phyloP scores from a whole-genome alignment of 2,888 invertebrate species.

The Tubulanus polymorphus region DNA sequence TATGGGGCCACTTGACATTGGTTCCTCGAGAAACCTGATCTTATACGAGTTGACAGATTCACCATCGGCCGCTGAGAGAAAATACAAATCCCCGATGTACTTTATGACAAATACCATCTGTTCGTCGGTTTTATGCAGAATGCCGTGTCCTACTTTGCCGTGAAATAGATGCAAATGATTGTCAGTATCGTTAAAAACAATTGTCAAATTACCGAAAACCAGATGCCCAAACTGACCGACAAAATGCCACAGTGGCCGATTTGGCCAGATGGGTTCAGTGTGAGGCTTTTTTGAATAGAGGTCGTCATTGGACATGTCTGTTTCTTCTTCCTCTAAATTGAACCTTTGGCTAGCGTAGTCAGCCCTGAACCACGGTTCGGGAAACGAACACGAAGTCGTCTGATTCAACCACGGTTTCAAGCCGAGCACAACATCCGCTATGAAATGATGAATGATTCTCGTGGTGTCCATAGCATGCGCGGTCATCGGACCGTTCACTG shows the following conservation, averaged over 20 bases:
- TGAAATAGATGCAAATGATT: constrained; percentile 2
- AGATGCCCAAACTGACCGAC: constrained; percentile 1
- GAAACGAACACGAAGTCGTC: constrained; percentile 4
- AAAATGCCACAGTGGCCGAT: constrained; percentile 5
- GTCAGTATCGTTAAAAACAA: background rate
- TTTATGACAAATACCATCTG: constrained; percentile 1
- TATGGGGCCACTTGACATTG: too few relatives aligned
- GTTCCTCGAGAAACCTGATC: constrained; percentile 3
- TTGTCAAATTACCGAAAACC: constrained; percentile 7
- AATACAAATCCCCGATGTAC: constrained; percentile 2
- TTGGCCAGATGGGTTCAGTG: background rate
- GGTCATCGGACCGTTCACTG: constrained; percentile 23
- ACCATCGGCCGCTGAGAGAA: constrained; percentile 4
- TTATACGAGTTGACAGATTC: constrained; percentile 3
- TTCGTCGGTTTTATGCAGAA: background rate
- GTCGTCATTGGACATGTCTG: background rate
- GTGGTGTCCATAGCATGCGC: background rate
- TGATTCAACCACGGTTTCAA: background rate
- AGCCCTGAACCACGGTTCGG: constrained; percentile 5
- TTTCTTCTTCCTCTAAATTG: background rate
- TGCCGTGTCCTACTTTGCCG: constrained; percentile 5
- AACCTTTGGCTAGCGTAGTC: too few relatives aligned
- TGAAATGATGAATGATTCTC: constrained; percentile 4
- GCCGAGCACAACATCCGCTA: constrained; percentile 4
- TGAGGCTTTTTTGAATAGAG: background rate